Evolutionary conservation across 1,140 invertebrate genomes (phyloP), one percentile per base, ranked within the genome.

Genomic region (Lethrus apterus): DNA sequence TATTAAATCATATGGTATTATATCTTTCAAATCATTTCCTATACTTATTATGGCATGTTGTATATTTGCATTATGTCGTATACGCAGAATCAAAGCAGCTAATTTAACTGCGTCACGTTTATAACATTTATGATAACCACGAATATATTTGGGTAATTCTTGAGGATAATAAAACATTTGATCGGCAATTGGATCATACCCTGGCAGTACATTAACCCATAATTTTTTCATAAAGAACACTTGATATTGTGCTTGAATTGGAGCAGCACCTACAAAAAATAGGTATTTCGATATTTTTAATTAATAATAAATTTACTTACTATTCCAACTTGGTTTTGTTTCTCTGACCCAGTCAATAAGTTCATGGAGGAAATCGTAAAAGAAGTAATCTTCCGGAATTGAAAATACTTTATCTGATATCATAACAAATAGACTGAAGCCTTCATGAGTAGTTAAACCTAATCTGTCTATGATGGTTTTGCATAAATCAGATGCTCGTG

Each of bases 211-310:
- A 57, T 92, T 89, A 0, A 92, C 83, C 93, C 94, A 97, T 1
- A 98, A 69, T 65, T 97, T 97, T 63, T 93, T 91, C 91, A 96
- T 94, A 64, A 95, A 96, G 72, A 93, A 93, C 54, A 96, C 82
- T 70, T 95, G 78, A 66, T 96, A 95, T 23, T 86, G 86, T 64
- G 87, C 86, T 63, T 87, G 82, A 23, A 87, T 70, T 49, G 79
- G 75, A 26, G 60, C 51, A 13, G 70, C 69, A 50, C 57, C 66
- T 46, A 29, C 2, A 46, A 46, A 8, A 5, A 33, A 33, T 8
- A n/a, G 5, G 4, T 33, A 5, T 33, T 5, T 5, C 5, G 19
- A 10, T 21, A 2, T 40, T 40, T 19, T 19, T 40, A 21, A 40
- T 4, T 17, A 30, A n/a, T 29, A 4, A 30, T 9, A 17, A 30